A percentile compares a stretch with the other conserved stretches of the same genome.
These are phyloP conservation scores for Amaurobius ferox DNA, from an alignment of 2,888 invertebrate species.

Conservation along the genomic window DNA sequence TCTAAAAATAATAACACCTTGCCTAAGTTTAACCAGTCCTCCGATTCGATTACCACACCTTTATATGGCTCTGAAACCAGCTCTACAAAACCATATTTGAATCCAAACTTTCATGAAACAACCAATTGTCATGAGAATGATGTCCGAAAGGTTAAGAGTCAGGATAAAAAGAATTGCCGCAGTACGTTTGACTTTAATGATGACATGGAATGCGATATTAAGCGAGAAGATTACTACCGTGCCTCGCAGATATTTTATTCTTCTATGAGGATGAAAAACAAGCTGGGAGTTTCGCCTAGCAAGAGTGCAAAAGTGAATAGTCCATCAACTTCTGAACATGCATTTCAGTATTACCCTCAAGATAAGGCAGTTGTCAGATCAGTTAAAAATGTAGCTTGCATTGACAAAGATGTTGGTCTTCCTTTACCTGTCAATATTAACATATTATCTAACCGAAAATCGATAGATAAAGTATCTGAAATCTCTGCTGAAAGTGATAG, in stretches of 20 bases:
- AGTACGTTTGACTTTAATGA: conserved; percentile 31
- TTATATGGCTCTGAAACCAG: neutral
- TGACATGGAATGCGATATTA: conserved; percentile 68
- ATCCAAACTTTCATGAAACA: neutral
- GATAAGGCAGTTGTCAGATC: neutral
- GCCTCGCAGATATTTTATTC: conserved; percentile 74
- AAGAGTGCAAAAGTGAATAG: neutral
- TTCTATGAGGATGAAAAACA: conserved; percentile 39
- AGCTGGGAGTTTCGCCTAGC: neutral
- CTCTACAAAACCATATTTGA: neutral
- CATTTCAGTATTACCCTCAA: neutral
- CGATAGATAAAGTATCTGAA: neutral
- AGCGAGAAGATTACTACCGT: conserved; percentile 73
- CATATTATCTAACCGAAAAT: neutral
- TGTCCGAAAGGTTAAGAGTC: neutral
- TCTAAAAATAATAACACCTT: conserved; percentile 1
- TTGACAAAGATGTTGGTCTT: conserved; percentile 69
- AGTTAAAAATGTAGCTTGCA: neutral
- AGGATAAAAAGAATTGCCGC: neutral
- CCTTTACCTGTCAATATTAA: conserved; percentile 20
- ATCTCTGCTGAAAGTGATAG: neutral
- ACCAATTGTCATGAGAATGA: neutral
- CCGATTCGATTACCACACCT: neutral
- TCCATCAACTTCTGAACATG: neutral
- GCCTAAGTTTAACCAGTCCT: too few species aligned